Base-by-base conservation (phyloP, 1,140 invertebrate species). In the Hyposmocoma kahamanoa region DNA sequence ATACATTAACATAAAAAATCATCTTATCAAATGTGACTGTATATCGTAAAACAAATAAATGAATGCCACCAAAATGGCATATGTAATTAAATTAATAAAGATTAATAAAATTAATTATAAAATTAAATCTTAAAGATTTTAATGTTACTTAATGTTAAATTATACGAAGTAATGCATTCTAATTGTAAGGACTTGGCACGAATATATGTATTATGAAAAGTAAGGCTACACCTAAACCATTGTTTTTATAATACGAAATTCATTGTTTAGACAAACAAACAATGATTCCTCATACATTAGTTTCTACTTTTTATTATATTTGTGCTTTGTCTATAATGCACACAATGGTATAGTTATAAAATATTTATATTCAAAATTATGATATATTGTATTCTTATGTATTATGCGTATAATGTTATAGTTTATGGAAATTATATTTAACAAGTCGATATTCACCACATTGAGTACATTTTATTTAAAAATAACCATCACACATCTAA, bases 181-280 rank as follows among this genome's bases (percentile, higher is more conserved):
- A 52, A 60, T 61, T 61, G 52, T 63, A 45, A 49, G 45, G 57
- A 53, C 50, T 60, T 54, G 54, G 67, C 65, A 66, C 72, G 69
- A 76, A 71, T 59, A n/a, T n/a, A n/a, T n/a, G n/a, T n/a, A n/a
- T n/a, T n/a, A n/a, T n/a, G n/a, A n/a, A n/a, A n/a, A n/a, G n/a
- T n/a, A n/a, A n/a, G 47, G 36, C 34, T 55, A 42, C 41, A 41
- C 42, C 36, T 42, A 41, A 50, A 48, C 17, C 22, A 49, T 49
- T 59, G 56, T 57, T 57, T 54, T 53, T 57, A 57, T 56, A n/a
- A 44, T 47, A 54, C n/a, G 32, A 39, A 41, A 47, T 45, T 15
- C 39, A 46, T 39, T 42, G 28, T 47, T 56, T 51, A 43, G 46
- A 45, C 42, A 28, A 28, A 6, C 11, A 28, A 11, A 28, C 11